These are phyloP conservation scores for Sarcophaga rosellei DNA, from an alignment of 2,888 invertebrate genomes.

Conservation along the genomic window DNA sequence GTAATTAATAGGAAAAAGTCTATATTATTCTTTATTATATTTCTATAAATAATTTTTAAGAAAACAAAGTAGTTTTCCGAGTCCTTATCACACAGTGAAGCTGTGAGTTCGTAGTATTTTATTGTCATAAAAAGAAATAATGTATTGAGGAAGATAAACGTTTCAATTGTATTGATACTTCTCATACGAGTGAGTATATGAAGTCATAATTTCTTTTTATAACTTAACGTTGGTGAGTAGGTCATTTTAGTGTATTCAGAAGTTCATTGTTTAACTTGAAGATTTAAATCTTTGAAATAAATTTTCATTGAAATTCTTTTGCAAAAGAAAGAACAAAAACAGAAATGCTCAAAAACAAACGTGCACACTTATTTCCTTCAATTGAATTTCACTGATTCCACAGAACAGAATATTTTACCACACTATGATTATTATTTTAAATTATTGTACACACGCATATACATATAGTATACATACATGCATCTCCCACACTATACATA, in stretches of 20 bases:
- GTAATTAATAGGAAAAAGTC: not conserved
- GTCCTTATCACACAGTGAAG: not conserved
- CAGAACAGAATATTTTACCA: conserved; percentile 34
- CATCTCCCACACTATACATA: conserved; percentile 59
- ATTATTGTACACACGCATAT: not conserved
- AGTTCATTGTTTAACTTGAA: not conserved
- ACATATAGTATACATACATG: not conserved
- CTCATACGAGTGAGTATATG: not conserved
- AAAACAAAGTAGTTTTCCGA: not conserved
- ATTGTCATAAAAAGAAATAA: not conserved
- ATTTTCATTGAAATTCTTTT: conserved; percentile 36
- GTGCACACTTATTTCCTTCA: not conserved
- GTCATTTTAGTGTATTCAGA: not conserved
- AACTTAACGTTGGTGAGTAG: not conserved
- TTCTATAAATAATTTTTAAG: not conserved
- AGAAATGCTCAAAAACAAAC: conserved; percentile 5
- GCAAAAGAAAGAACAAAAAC: not conserved
- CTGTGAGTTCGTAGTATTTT: not conserved
- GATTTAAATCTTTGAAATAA: not conserved
- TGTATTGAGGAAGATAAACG: not conserved
- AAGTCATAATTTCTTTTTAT: not conserved
- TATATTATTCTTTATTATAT: not conserved
- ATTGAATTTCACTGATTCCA: conserved; percentile 27
- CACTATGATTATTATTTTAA: conserved; percentile 37
- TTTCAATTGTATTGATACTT: not conserved